Percentiles rank a stretch among this genome's conserved stretches.
phyloP scores from a whole-genome alignment of 2,888 invertebrate genomes.

The Gonocerus acuteangulatus region DNA sequence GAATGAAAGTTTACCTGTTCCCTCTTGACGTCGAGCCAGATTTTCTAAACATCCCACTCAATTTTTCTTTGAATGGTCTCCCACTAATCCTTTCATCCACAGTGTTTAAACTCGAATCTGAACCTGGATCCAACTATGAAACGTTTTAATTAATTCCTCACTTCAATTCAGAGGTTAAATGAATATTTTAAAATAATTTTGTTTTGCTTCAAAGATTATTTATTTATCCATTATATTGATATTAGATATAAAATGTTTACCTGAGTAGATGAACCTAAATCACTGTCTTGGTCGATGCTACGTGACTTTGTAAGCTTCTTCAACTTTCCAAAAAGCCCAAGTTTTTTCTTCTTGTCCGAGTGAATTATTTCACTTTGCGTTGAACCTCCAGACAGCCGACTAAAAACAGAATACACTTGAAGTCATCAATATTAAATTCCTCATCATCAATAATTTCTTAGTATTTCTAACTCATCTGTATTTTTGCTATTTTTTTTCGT shows the following conservation, averaged over 20 bases:
- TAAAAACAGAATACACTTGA: conserved; percentile 41
- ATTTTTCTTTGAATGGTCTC: conserved; percentile 63
- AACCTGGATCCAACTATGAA: conserved; percentile 50
- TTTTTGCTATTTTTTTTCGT: not conserved
- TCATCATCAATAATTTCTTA: not conserved
- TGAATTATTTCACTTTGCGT: conserved; percentile 74
- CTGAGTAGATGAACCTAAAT: conserved; percentile 51
- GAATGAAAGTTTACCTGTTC: conserved; percentile 54
- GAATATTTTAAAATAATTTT: no score
- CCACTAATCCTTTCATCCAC: conserved; percentile 51
- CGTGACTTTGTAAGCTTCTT: conserved; percentile 72
- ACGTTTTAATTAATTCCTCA: not conserved
- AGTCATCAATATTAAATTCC: not conserved
- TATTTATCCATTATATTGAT: not conserved
- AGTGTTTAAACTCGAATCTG: conserved; percentile 62
- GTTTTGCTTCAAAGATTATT: no score
- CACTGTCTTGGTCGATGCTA: conserved; percentile 55
- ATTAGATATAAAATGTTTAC: conserved; percentile 38
- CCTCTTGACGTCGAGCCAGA: conserved; percentile 56
- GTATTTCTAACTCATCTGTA: not conserved
- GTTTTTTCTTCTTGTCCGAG: conserved; percentile 61
- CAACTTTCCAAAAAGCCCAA: conserved; percentile 73
- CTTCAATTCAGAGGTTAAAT: no score
- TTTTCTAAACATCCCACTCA: conserved; percentile 76
- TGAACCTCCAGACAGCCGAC: conserved; percentile 74